Conservation (phyloP, 2,888 invertebrate species). For the Pollenia angustigena region DNA sequence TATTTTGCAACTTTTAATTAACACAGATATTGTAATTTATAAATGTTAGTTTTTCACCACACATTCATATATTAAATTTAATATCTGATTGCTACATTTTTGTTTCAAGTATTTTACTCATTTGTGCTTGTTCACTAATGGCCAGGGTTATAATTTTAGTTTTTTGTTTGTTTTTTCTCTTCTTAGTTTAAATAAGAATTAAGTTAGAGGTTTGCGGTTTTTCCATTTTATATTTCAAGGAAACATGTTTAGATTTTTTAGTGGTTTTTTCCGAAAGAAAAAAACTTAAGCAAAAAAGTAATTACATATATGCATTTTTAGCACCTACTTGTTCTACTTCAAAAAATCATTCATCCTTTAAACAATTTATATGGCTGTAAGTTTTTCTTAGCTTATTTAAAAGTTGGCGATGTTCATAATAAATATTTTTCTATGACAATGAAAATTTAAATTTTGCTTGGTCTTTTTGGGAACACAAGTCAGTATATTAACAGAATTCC, state of each 20-base stretch:
- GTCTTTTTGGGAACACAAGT: no score
- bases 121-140: conserved; percentile 8
- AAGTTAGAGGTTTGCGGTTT: conserved; percentile 20
- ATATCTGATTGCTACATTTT: conserved; percentile 1
- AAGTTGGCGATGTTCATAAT: no score
- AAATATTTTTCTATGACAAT: no score
- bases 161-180: not conserved
- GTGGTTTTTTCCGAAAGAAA: not conserved
- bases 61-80: not conserved
- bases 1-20: not conserved
- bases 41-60: not conserved
- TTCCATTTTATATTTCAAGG: conserved; percentile 9
- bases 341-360: no score
- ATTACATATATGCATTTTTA: no score
- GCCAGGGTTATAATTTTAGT: conserved; percentile 18
- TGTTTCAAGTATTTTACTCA: conserved; percentile 14
- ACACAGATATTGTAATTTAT: not conserved
- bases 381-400: no score
- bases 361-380: no score
- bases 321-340: no score
- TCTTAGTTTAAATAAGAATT: conserved; percentile 4
- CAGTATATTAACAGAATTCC: no score
- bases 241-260: not conserved
- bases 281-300: no score
- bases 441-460: no score